phyloP scores from a whole-genome alignment of 1,140 invertebrate species.

The Drosophila asahinai region DNA sequence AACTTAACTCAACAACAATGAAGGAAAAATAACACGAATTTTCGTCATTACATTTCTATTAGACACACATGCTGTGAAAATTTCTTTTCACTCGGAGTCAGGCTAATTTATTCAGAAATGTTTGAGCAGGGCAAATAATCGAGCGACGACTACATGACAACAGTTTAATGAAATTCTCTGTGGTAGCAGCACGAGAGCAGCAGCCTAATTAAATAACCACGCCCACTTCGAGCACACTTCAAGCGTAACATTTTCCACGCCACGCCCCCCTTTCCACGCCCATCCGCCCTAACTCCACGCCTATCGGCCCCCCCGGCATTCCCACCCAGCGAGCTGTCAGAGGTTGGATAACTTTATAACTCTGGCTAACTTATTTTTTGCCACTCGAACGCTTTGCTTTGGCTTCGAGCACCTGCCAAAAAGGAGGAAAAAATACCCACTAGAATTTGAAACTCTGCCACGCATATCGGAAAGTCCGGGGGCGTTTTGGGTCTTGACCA shows the following conservation, averaged over 20 bases:
- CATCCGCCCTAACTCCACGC: too few relatives aligned
- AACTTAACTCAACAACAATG: conserved; percentile 8
- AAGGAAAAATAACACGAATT: neutral
- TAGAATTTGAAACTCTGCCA: conserved; percentile 20
- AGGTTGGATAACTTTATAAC: conserved; percentile 43
- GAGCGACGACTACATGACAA: conserved; percentile 35
- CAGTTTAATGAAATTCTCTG: conserved; percentile 43
- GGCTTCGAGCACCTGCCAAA: conserved; percentile 32
- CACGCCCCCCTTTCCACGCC: conserved; percentile 18
- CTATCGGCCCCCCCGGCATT: neutral
- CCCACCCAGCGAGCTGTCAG: conserved; percentile 24
- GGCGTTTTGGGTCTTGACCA: neutral
- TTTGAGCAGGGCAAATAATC: conserved; percentile 45
- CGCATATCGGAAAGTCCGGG: neutral
- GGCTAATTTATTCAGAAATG: conserved; percentile 44
- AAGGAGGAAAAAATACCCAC: conserved; percentile 1
- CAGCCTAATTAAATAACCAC: conserved; percentile 53
- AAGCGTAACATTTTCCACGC: conserved; percentile 17
- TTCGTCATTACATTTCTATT: conserved; percentile 25
- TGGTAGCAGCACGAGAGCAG: conserved; percentile 5
- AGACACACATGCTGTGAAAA: conserved; percentile 12
- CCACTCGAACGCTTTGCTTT: conserved; percentile 50
- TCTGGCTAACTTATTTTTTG: conserved; percentile 50
- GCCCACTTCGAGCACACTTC: conserved; percentile 21
- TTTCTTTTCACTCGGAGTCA: neutral